Evolutionary conservation across 2,888 invertebrate genomes (phyloP), one percentile per base, ranked within the genome.

Genomic region (Synanthedon vespiformis): DNA sequence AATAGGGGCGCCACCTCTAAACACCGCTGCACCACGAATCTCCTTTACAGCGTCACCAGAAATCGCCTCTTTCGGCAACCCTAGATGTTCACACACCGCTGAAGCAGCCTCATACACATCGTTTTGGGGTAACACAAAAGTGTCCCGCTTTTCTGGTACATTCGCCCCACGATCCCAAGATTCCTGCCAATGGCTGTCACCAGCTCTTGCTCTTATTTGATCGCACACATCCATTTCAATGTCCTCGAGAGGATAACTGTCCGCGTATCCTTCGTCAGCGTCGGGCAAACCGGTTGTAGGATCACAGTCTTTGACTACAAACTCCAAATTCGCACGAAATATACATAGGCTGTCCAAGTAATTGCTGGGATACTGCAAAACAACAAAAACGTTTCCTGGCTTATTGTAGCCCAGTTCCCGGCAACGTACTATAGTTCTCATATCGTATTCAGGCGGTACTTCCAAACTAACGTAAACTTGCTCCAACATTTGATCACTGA

Each of bases 241-340:
- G 60, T 99, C 98, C 82, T 99, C 99, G 54, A 99, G 75, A 72
- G 94, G 95, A 72, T 99, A 99, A 56, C 97, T 96, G 72, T 99
- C 99, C 53, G 95, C 93, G 65, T 99, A 99, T 5, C 98, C 92
- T 63, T 98, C 98, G n/a, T 97, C 98, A 2, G 96, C 93, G 61
- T 98, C 97, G 0, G 98, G 95, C 50, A 94, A 88, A 0, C 99
- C 98, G 0, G 98, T 97, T 16, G 91, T 91, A 0, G 99, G 98
- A 81, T 99, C 99, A 68, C 98, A 99, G 83, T 99, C 99, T 64
- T 95, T 95, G 0, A 98, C 98, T 27, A 93, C 88, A 76, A 98
- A 99, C 72, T 97, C 96, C 60, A 99, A 80, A 0, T 94, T 95
- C 5, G 97, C 95, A 1, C 93, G 94, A 78, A 99, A 96, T 0